Evolutionary conservation across 37 sponge, comb jelly and placozoan species (phyloP).

Genomic region (Bolinopsis microptera): DNA sequence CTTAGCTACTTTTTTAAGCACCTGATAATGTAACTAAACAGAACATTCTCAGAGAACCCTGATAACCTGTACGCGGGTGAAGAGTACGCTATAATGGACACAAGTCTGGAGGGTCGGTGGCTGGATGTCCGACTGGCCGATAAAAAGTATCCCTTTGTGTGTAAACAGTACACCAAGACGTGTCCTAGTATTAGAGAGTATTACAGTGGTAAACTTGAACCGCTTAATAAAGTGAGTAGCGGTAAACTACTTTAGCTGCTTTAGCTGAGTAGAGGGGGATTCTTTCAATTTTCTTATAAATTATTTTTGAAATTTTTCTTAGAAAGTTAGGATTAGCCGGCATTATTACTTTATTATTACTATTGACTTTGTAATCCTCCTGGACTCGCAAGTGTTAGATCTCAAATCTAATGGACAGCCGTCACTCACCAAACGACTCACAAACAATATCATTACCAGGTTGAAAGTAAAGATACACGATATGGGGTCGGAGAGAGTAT

Average conservation of each 20-base stretch:
- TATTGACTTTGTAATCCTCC: too few species aligned
- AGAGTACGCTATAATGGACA: conserved; percentile 37
- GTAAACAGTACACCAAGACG: not conserved
- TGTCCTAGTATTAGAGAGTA: conserved; percentile 45
- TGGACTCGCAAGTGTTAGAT: too few species aligned
- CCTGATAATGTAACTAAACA: not conserved
- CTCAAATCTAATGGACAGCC: too few species aligned
- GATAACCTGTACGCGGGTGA: conserved; percentile 18
- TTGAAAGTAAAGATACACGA: not conserved
- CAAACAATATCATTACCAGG: too few species aligned
- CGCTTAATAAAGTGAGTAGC: not conserved
- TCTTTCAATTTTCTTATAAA: too few species aligned
- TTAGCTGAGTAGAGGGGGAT: too few species aligned
- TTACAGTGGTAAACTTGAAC: conserved; percentile 6
- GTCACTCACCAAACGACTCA: too few species aligned
- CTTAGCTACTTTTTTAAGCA: too few species aligned
- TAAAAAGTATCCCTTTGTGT: not conserved
- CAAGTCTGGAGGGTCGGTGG: not conserved
- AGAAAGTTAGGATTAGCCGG: too few species aligned
- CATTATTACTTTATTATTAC: too few species aligned
- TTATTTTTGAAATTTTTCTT: too few species aligned
- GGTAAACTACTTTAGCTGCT: too few species aligned
- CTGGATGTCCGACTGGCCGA: not conserved
- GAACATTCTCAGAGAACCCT: not conserved
- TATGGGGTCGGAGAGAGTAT: conserved; percentile 42